Evolutionary conservation across 2,888 invertebrate species (phyloP).

Genomic region (Acrobasis repandana): DNA sequence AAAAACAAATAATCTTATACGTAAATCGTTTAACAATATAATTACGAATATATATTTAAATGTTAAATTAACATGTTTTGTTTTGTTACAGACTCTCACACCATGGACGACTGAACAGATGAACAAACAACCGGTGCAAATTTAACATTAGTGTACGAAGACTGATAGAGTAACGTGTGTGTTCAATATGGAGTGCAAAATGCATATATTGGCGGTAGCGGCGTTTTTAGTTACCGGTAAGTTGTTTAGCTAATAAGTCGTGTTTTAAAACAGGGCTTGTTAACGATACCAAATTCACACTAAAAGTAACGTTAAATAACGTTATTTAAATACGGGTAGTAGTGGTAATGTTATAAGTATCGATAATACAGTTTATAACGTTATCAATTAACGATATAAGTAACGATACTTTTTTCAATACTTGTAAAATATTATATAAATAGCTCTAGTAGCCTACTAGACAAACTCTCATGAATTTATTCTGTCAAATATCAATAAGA

Average conservation of each 20-base stretch:
- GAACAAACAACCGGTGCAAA: slow-evolving; percentile 26
- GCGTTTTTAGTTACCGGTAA: slow-evolving; percentile 30
- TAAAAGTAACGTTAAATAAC: too few species aligned
- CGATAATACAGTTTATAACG: too few species aligned
- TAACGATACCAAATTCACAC: too few species aligned
- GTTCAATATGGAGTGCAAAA: slow-evolving; percentile 29
- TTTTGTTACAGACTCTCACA: slow-evolving; percentile 31
- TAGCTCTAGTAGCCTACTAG: too few species aligned
- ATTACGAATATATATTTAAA: background rate
- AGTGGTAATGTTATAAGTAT: too few species aligned
- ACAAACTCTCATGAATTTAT: too few species aligned
- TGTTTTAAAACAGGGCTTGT: too few species aligned
- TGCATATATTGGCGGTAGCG: slow-evolving; percentile 26
- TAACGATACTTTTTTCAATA: too few species aligned
- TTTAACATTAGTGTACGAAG: slow-evolving; percentile 26
- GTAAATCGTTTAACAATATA: background rate
- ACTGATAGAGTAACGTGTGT: slow-evolving; percentile 26
- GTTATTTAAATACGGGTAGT: too few species aligned
- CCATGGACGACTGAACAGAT: slow-evolving; percentile 32
- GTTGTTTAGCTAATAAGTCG: slow-evolving; percentile 17
- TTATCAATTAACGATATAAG: too few species aligned
- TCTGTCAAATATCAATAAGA: too few species aligned
- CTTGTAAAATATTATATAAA: too few species aligned
- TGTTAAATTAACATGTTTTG: slow-evolving; percentile 1
- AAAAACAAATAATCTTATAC: background rate